These are phyloP conservation scores for Sceloporus undulatus DNA, from an alignment of 2,113 vertebrate species.

Conservation along the genomic window DNA sequence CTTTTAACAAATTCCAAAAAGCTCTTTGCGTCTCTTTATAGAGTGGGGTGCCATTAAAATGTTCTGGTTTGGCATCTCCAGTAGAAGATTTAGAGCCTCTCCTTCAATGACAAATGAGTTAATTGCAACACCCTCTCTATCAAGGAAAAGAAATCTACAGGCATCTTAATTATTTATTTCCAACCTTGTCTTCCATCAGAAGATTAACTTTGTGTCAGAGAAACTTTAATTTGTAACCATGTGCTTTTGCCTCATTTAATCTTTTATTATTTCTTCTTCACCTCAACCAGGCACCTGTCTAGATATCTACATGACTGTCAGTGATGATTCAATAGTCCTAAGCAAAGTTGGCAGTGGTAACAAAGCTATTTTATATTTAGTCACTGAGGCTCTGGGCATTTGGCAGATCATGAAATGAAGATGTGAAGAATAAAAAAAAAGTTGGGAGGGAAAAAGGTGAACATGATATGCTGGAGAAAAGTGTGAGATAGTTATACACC, in stretches of 20 bases:
- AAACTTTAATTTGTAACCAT: constrained; percentile 24
- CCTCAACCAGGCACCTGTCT: neutral
- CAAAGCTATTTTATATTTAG: neutral
- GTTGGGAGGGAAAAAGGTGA: neutral
- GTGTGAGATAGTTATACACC: rapidly evolving
- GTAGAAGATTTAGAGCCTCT: neutral
- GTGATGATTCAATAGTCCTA: constrained; percentile 1
- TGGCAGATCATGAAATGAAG: neutral
- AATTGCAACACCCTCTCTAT: neutral
- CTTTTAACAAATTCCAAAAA: constrained; percentile 3
- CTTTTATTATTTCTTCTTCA: constrained; percentile 20
- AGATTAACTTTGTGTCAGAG: constrained; percentile 23
- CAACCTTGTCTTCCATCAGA: neutral
- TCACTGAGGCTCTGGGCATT: rapidly evolving
- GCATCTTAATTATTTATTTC: constrained; percentile 22
- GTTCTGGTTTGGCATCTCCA: constrained; percentile 1
- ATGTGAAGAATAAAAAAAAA: neutral
- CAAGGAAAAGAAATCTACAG: neutral
- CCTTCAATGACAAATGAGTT: constrained; percentile 18
- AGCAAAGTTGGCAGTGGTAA: neutral
- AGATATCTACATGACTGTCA: neutral
- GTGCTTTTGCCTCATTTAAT: constrained; percentile 16
- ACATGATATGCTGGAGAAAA: rapidly evolving
- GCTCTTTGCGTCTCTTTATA: neutral
- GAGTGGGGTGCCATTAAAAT: neutral